phyloP scores from a whole-genome alignment of 2,113 vertebrate genomes.

The Cynoglossus semilaevis region DNA sequence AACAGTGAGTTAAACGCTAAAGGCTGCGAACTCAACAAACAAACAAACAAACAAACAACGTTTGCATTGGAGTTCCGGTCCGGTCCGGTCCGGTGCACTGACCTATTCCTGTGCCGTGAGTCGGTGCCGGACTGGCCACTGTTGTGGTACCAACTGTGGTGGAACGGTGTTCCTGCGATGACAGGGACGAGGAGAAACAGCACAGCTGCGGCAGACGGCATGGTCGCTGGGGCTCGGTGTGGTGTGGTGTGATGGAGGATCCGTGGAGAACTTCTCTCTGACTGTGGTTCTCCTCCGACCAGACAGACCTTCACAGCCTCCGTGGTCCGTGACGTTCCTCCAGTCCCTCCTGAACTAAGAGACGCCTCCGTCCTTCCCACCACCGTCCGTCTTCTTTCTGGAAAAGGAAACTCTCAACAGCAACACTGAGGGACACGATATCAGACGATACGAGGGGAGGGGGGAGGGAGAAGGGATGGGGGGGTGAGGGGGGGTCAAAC shows the following conservation, averaged over 20 bases:
- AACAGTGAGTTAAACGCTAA: too few species aligned
- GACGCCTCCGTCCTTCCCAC: constrained; percentile 3
- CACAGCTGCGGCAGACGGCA: constrained; percentile 4
- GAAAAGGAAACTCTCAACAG: too few species aligned
- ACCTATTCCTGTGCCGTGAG: constrained; percentile 73
- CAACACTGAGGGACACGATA: too few species aligned
- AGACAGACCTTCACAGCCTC: constrained; percentile 19
- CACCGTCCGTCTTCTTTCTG: too few species aligned
- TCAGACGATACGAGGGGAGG: too few species aligned
- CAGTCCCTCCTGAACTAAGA: constrained; percentile 20
- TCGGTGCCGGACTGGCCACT: constrained; percentile 51
- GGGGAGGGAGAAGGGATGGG: too few species aligned
- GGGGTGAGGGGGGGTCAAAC: too few species aligned
- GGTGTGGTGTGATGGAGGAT: constrained; percentile 9
- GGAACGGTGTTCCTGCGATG: constrained; percentile 62
- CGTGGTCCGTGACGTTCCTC: constrained; percentile 58
- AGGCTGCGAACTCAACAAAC: too few species aligned
- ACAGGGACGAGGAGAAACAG: constrained; percentile 47
- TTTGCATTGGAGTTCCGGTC: too few species aligned
- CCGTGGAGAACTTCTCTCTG: constrained; percentile 6
- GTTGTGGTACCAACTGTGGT: constrained; percentile 67
- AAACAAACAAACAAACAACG: too few species aligned
- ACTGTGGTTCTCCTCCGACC: constrained; percentile 8
- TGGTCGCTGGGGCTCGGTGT: constrained; percentile 27
- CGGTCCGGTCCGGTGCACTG: constrained; percentile 56